Percentiles rank a stretch among this genome's conserved stretches.
Evolutionary conservation across 2,888 invertebrate genomes (phyloP).

Genomic region (Meiosimyza decipiens): DNA sequence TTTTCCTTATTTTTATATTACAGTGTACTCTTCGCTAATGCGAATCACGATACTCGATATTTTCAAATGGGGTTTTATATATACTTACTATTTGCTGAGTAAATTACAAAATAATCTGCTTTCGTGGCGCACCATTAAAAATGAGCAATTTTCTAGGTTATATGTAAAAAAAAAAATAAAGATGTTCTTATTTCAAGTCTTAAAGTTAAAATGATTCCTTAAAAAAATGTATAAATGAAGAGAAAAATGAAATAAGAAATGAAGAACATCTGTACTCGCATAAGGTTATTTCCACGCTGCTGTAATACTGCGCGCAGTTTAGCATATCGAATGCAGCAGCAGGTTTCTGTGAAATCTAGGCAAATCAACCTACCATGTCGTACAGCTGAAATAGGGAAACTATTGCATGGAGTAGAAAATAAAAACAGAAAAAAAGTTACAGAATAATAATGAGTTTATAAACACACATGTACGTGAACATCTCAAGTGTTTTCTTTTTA

Average conservation of each 20-base stretch:
- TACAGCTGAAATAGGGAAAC: conserved; percentile 55
- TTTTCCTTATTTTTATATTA: too few species aligned
- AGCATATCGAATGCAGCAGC: conserved; percentile 61
- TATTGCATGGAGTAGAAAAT: conserved; percentile 29
- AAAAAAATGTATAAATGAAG: background rate
- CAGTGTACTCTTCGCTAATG: too few species aligned
- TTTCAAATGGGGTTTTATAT: too few species aligned
- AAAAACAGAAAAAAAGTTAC: conserved; percentile 22
- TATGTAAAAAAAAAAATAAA: too few species aligned
- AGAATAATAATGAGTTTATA: background rate
- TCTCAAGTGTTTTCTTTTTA: too few species aligned
- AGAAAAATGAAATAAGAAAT: background rate
- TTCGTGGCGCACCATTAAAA: too few species aligned
- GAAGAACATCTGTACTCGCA: conserved; percentile 6
- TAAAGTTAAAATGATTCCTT: too few species aligned
- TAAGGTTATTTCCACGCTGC: conserved; percentile 44
- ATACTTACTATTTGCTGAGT: too few species aligned
- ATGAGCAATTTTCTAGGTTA: too few species aligned
- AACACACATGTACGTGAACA: background rate
- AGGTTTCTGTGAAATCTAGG: conserved; percentile 57
- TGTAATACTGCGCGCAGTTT: conserved; percentile 60
- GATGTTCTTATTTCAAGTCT: too few species aligned
- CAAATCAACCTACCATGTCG: conserved; percentile 59
- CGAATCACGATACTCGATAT: too few species aligned
- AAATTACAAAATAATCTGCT: too few species aligned